Evolutionary conservation across 2,888 invertebrate genomes (phyloP).

Genomic region (Oligia latruncula): DNA sequence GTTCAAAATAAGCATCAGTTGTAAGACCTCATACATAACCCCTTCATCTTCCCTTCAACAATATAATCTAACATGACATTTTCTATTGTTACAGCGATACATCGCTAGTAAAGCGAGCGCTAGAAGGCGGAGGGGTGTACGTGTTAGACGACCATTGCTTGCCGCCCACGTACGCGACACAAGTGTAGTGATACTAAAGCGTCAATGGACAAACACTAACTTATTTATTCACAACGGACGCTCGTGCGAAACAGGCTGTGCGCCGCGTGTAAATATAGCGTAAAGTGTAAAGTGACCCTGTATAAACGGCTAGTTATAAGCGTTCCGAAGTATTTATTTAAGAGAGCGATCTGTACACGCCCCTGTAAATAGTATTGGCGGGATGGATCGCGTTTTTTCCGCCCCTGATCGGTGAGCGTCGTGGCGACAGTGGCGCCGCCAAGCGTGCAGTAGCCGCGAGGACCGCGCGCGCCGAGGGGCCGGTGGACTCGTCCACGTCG

Average conservation of each 20-base stretch:
- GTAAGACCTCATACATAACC: constrained; percentile 3
- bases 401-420: constrained; percentile 82
- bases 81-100: constrained; percentile 91
- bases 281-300: constrained; percentile 89
- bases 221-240: constrained; percentile 79
- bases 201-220: constrained; percentile 83
- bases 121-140: constrained; percentile 92
- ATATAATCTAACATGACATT: constrained; percentile 59
- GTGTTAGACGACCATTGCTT: constrained; percentile 94
- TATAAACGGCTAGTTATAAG: constrained; percentile 89
- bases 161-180: constrained; percentile 94
- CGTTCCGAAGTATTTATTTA: constrained; percentile 89
- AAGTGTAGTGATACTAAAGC: constrained; percentile 91
- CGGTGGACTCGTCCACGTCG: constrained; percentile 84
- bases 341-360: constrained; percentile 82
- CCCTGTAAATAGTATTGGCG: constrained; percentile 87
- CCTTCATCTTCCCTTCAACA: constrained; percentile 14
- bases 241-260: constrained; percentile 89
- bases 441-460: constrained; percentile 55
- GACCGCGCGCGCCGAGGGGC: constrained; percentile 81
- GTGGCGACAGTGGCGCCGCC: constrained; percentile 58
- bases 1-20: constrained; percentile 4
- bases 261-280: constrained; percentile 89
- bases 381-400: constrained; percentile 80
- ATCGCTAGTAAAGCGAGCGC: constrained; percentile 92